Conservation (phyloP, 2,113 vertebrate species). For the Nothobranchius furzeri region DNA sequence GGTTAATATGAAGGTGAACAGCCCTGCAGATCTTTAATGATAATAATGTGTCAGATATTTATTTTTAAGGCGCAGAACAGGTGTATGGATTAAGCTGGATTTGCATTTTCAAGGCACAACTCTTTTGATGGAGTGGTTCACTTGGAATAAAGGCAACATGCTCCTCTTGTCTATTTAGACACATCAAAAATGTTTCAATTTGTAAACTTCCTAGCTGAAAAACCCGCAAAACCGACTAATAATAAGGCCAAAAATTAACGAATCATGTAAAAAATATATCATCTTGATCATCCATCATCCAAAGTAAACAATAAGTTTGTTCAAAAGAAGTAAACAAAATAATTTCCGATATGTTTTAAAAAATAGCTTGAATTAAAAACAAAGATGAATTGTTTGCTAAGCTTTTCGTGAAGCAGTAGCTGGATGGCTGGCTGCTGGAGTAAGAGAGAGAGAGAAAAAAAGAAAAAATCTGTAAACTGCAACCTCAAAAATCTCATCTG, state of each 20-base stretch:
- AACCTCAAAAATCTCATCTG: too few species aligned
- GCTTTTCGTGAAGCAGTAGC: too few species aligned
- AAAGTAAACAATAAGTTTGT: not conserved
- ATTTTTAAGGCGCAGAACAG: not conserved
- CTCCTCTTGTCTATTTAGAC: not conserved
- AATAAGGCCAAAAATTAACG: too few species aligned
- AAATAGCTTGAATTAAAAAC: too few species aligned
- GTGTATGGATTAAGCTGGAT: not conserved
- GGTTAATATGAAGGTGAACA: constrained; percentile 20
- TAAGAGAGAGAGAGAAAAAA: too few species aligned
- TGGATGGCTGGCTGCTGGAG: not conserved
- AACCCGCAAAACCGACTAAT: too few species aligned
- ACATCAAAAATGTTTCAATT: not conserved
- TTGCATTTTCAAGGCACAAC: not conserved
- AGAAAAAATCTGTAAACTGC: not conserved
- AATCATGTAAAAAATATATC: too few species aligned
- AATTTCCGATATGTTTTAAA: too few species aligned
- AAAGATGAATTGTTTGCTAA: too few species aligned
- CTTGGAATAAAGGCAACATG: not conserved
- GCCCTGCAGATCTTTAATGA: not conserved
- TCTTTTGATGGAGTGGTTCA: not conserved
- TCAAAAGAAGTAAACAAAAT: not conserved
- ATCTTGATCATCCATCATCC: too few species aligned
- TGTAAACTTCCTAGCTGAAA: not conserved
- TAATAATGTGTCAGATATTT: not conserved